phyloP scores from a whole-genome alignment of 2,797 vertebrate genomes.

The Epinephelus awoara region DNA sequence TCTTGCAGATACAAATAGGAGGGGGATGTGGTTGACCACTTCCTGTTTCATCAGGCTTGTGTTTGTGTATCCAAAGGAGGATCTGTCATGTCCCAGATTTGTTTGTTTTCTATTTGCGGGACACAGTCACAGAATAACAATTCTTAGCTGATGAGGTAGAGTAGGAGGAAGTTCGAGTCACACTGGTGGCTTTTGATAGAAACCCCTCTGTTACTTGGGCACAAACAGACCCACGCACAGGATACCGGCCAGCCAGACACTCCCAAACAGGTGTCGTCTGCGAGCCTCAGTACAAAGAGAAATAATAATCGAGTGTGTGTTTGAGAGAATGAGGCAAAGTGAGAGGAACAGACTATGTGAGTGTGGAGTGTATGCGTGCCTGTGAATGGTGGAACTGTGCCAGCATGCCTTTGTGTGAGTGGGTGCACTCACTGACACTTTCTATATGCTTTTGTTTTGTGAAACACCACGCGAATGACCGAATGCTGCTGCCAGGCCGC shows the following conservation, averaged over 20 bases:
- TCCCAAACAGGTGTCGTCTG: constrained; percentile 65
- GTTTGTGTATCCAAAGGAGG: constrained; percentile 22
- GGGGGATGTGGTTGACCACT: constrained; percentile 24
- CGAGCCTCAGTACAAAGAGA: constrained; percentile 17
- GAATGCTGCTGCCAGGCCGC: constrained; percentile 24
- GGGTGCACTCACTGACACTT: constrained; percentile 31
- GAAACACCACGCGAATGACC: constrained; percentile 35
- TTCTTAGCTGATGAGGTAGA: constrained; percentile 31
- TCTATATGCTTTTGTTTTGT: constrained; percentile 31
- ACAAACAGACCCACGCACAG: constrained; percentile 52
- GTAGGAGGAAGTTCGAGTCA: constrained; percentile 60
- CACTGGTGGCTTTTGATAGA: constrained; percentile 39
- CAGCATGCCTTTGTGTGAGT: constrained; percentile 42
- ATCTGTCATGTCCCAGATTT: not conserved
- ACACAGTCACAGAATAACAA: constrained; percentile 12
- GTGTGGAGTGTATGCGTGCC: constrained; percentile 7
- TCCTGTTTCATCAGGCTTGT: constrained; percentile 39
- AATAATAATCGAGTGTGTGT: not conserved
- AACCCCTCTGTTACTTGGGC: constrained; percentile 34
- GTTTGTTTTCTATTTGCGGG: constrained; percentile 29
- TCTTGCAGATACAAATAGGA: not conserved
- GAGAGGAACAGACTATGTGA: not conserved
- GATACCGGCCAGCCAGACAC: constrained; percentile 49
- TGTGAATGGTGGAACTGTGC: constrained; percentile 18
- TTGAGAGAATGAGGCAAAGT: constrained; percentile 9